Percentiles rank a stretch among this genome's conserved stretches.
These are phyloP conservation scores for Prochilodus magdalenae DNA, from an alignment of 2,113 vertebrate genomes.

Conservation along the genomic window DNA sequence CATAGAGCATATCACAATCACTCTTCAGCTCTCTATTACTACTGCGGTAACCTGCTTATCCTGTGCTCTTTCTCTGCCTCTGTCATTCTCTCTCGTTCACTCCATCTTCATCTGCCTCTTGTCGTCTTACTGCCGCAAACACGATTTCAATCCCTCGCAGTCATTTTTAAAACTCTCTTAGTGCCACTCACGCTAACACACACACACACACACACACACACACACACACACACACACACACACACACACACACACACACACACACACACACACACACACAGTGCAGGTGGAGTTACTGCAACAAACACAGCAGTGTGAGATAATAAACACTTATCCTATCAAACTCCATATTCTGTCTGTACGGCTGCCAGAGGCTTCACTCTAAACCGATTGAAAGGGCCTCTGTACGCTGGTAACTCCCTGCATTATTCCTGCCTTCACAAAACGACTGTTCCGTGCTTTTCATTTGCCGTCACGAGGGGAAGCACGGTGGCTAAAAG, in stretches of 20 bases:
- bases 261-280: constrained; percentile 34
- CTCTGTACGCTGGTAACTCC: constrained; percentile 1
- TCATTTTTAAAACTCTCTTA: constrained; percentile 43
- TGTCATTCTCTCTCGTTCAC: constrained; percentile 24
- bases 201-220: too few relatives aligned
- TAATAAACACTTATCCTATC: constrained; percentile 55
- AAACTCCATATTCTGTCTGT: constrained; percentile 35
- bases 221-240: too few relatives aligned
- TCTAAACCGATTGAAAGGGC: constrained; percentile 36
- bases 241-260: too few relatives aligned
- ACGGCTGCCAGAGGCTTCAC: constrained; percentile 30
- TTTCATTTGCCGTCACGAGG: constrained; percentile 40
- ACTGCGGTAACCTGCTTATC: constrained; percentile 56
- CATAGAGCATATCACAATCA: constrained; percentile 55
- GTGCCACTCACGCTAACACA: constrained; percentile 38
- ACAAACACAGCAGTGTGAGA: constrained; percentile 23
- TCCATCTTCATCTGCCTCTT: constrained; percentile 27
- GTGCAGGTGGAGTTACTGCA: neutral
- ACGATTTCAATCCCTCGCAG: neutral
- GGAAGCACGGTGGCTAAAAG: constrained; percentile 41
- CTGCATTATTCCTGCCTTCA: constrained; percentile 16
- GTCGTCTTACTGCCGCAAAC: constrained; percentile 27
- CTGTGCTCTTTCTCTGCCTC: constrained; percentile 18
- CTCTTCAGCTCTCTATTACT: constrained; percentile 65
- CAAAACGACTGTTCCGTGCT: constrained; percentile 38